These are phyloP conservation scores for Leptodactylus fuscus DNA, from an alignment of 2,113 vertebrate genomes.

Conservation along the genomic window DNA sequence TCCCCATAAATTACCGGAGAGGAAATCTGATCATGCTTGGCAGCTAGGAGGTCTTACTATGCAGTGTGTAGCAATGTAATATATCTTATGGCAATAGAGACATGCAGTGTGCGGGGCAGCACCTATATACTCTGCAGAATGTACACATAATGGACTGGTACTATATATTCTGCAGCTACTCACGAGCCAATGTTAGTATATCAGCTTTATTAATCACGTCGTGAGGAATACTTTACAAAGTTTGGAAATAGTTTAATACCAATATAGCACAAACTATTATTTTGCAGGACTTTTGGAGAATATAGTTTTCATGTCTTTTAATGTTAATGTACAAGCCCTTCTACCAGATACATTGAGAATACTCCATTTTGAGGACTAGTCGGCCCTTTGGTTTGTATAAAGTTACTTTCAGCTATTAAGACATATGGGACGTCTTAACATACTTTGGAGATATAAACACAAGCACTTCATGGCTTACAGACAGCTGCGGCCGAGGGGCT, in stretches of 20 bases:
- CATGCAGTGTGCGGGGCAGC: not conserved
- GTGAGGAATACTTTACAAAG: no score
- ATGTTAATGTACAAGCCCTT: not conserved
- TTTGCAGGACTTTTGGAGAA: not conserved
- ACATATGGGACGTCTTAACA: conserved; percentile 1
- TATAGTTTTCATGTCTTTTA: not conserved
- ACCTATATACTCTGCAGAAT: not conserved
- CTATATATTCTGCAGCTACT: no score
- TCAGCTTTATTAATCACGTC: no score
- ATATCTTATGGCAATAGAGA: not conserved
- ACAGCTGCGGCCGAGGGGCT: not conserved
- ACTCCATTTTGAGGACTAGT: not conserved
- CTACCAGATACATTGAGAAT: not conserved
- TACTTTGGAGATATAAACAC: conserved; percentile 25
- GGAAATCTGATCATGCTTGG: not conserved
- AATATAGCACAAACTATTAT: not conserved
- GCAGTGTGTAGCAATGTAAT: not conserved
- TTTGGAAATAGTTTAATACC: not conserved
- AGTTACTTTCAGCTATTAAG: not conserved
- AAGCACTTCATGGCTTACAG: conserved; percentile 16
- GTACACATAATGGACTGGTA: no score
- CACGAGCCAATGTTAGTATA: no score
- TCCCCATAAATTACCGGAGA: conserved; percentile 15
- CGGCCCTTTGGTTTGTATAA: not conserved
- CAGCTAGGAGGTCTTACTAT: not conserved